Conservation (phyloP, 2,888 invertebrate species). For the Drosophila barbarae region DNA sequence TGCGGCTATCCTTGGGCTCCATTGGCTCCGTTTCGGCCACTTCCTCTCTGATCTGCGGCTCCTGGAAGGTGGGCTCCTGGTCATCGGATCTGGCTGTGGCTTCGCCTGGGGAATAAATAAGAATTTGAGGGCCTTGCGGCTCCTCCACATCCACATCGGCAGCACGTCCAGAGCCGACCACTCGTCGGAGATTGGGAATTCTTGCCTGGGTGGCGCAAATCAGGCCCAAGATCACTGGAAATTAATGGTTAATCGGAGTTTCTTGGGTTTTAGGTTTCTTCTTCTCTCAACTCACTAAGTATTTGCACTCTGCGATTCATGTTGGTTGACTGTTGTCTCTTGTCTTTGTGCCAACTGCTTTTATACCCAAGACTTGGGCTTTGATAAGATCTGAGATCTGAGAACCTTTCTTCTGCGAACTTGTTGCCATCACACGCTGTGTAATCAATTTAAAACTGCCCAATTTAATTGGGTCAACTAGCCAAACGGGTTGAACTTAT, state of each 20-base stretch:
- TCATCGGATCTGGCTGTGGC: slow-evolving; percentile 37
- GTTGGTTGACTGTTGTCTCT: slow-evolving; percentile 37
- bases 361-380: slow-evolving; percentile 43
- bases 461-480: slow-evolving; percentile 51
- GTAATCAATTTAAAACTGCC: slow-evolving; percentile 46
- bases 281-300: slow-evolving; percentile 46
- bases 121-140: slow-evolving; percentile 48
- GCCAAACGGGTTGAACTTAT: slow-evolving; percentile 25
- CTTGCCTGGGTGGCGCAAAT: slow-evolving; percentile 39
- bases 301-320: slow-evolving; percentile 49
- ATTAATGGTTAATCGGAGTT: neutral
- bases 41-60: slow-evolving; percentile 54
- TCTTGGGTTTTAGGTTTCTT: neutral
- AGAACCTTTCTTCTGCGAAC: slow-evolving; percentile 57
- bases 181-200: slow-evolving; percentile 22
- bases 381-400: slow-evolving; percentile 41
- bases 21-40: slow-evolving; percentile 46
- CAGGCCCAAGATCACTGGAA: slow-evolving; percentile 39
- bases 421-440: slow-evolving; percentile 20
- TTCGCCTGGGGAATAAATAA: slow-evolving; percentile 61
- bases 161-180: slow-evolving; percentile 48
- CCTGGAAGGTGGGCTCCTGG: slow-evolving; percentile 45
- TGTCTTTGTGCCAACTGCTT: slow-evolving; percentile 18
- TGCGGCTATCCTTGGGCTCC: slow-evolving; percentile 61
- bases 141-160: slow-evolving; percentile 28